A percentile compares a stretch with the other conserved stretches of the same genome.
Evolutionary conservation across 2,888 invertebrate genomes (phyloP).

Genomic region (Agrotis ipsilon): DNA sequence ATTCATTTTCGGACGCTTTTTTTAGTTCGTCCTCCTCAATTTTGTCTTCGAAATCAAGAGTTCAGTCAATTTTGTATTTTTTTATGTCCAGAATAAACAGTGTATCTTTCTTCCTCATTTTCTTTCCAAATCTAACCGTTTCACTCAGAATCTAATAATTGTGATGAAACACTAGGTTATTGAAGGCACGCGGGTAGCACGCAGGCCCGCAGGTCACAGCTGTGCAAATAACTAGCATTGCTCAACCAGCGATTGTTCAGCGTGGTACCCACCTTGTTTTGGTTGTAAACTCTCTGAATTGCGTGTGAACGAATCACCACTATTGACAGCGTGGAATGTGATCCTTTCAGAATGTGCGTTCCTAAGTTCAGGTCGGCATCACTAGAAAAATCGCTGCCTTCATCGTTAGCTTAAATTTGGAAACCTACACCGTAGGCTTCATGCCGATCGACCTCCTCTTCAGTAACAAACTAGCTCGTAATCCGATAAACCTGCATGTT

Average conservation of each 20-base stretch:
- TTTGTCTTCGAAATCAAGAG: no score
- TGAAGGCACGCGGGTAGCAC: slow-evolving; percentile 20
- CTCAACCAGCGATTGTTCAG: slow-evolving; percentile 69
- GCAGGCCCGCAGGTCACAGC: slow-evolving; percentile 47
- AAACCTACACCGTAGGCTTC: neutral
- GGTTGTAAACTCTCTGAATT: slow-evolving; percentile 50
- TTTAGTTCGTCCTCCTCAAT: no score
- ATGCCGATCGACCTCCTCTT: neutral
- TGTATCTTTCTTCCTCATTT: neutral
- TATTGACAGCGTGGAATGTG: slow-evolving; percentile 36
- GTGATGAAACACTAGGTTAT: slow-evolving; percentile 9
- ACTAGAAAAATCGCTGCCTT: neutral
- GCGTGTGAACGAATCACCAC: slow-evolving; percentile 45
- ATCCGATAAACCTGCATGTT: neutral
- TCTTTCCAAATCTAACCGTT: neutral
- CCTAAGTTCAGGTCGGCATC: neutral
- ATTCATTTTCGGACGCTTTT: neutral
- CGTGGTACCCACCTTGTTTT: slow-evolving; percentile 60
- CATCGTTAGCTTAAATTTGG: neutral
- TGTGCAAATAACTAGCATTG: slow-evolving; percentile 66
- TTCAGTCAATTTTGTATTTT: no score
- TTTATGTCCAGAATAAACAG: no score
- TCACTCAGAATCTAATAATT: slow-evolving; percentile 2
- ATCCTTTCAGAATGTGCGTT: slow-evolving; percentile 9
- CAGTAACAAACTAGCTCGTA: no score